Percentiles rank a stretch among this genome's conserved stretches.
Conservation (phyloP, 2,888 invertebrate genomes). For the Osmoderma eremita region DNA sequence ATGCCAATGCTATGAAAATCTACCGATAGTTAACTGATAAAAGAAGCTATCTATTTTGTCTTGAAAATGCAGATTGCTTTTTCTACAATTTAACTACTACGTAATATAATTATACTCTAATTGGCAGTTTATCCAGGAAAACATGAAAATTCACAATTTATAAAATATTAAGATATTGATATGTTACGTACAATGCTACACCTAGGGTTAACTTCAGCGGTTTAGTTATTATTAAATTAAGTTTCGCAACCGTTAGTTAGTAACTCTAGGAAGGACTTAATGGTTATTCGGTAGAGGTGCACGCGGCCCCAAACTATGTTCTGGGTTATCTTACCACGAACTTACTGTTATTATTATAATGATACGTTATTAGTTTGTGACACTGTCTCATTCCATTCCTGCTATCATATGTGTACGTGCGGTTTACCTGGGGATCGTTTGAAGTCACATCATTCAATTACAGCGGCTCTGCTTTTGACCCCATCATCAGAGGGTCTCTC, state of each 20-base stretch:
- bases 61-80: no score
- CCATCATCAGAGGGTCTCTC: conserved; percentile 17
- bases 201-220: background rate
- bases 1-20: no score
- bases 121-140: no score
- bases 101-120: no score
- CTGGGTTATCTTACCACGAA: conserved; percentile 24
- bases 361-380: conserved; percentile 30
- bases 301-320: conserved; percentile 12
- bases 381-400: background rate
- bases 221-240: conserved; percentile 33
- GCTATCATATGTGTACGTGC: conserved; percentile 1
- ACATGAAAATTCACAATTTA: no score
- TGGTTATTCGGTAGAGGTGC: conserved; percentile 23
- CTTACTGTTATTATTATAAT: conserved; percentile 30
- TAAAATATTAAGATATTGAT: no score
- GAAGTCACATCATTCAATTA: conserved; percentile 41
- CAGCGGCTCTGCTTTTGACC: conserved; percentile 25
- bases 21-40: no score
- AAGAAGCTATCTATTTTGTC: no score
- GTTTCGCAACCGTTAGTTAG: conserved; percentile 28
- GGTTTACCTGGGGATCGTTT: conserved; percentile 19
- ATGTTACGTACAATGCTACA: background rate
- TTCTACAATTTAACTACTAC: no score
- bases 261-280: conserved; percentile 24